Conservation (phyloP, 2,888 invertebrate species). For the Periphyllus acericola region DNA sequence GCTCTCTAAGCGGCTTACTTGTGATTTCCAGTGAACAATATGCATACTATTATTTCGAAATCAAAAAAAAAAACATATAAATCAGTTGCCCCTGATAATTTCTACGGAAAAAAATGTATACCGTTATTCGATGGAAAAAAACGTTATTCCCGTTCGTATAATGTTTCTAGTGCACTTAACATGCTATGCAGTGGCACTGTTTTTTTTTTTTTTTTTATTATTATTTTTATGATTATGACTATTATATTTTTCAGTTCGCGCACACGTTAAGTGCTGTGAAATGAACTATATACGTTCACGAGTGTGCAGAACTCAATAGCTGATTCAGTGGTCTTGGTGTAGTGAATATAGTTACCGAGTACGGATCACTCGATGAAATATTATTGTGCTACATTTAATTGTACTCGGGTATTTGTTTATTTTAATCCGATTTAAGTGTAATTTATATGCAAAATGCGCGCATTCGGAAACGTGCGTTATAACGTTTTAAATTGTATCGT, state of each 20-base stretch:
- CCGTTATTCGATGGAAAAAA: neutral
- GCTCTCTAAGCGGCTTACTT: no score
- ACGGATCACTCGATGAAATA: constrained; percentile 1
- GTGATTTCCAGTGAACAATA: no score
- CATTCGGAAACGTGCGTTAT: neutral
- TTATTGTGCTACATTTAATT: neutral
- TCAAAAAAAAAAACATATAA: no score
- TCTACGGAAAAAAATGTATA: no score
- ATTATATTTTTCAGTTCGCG: neutral
- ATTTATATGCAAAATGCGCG: constrained; percentile 8
- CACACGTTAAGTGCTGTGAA: neutral
- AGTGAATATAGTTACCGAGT: neutral
- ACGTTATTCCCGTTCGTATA: neutral
- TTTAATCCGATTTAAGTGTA: neutral
- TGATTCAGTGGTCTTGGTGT: neutral
- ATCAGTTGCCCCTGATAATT: no score
- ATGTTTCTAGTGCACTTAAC: neutral
- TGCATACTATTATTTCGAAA: no score
- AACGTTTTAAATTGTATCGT: neutral
- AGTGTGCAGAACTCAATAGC: neutral
- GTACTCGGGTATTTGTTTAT: neutral
- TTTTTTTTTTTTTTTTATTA: neutral
- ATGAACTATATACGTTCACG: neutral
- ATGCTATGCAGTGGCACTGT: neutral
- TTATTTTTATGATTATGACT: neutral